phyloP scores from a whole-genome alignment of 2,888 invertebrate species.

The Dendrolimus pini region DNA sequence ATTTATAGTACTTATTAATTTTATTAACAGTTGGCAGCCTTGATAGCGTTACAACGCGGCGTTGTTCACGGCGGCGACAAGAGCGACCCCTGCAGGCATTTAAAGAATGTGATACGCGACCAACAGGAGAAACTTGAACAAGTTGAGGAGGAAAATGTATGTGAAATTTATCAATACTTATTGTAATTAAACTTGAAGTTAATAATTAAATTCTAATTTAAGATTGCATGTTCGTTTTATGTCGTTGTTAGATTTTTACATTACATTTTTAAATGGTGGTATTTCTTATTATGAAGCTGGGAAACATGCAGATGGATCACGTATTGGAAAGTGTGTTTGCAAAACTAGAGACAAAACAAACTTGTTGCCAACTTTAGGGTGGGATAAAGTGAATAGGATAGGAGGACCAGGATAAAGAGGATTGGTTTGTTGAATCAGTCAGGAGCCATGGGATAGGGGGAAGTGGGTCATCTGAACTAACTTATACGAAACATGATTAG shows the following conservation, averaged over 20 bases:
- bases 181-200: constrained; percentile 10
- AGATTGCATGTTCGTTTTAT: constrained; percentile 19
- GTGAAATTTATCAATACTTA: constrained; percentile 15
- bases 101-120: constrained; percentile 57
- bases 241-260: constrained; percentile 21
- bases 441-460: too few species aligned
- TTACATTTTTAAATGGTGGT: not conserved
- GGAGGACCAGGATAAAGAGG: too few species aligned
- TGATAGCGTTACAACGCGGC: constrained; percentile 58
- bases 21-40: constrained; percentile 41
- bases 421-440: too few species aligned
- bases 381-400: too few species aligned
- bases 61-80: constrained; percentile 44
- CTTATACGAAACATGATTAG: too few species aligned
- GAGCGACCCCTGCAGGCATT: constrained; percentile 52
- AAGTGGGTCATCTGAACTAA: too few species aligned
- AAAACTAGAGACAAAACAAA: too few species aligned
- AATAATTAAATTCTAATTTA: constrained; percentile 3
- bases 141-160: constrained; percentile 61
- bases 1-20: not conserved
- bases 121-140: constrained; percentile 56
- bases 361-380: too few species aligned
- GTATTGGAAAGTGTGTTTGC: too few species aligned
- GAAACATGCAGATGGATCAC: not conserved
- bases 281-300: not conserved